Conservation (phyloP, 2,888 invertebrate genomes). For the Aleiodes leptofemur region DNA sequence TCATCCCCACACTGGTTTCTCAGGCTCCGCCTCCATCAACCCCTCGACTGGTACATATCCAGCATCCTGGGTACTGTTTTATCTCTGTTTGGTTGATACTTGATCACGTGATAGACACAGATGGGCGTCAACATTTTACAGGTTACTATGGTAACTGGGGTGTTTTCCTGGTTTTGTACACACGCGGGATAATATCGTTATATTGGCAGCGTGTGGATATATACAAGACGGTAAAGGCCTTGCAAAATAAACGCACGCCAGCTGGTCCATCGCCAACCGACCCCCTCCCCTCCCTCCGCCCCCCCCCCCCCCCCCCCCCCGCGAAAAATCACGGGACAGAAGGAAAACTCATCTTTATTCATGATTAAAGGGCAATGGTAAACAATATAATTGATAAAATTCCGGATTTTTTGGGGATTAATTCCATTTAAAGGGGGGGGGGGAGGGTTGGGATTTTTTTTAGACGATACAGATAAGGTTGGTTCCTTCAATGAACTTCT, state of each 20-base stretch:
- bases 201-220: conserved; percentile 64
- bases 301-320: too few relatives aligned
- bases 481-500: too few relatives aligned
- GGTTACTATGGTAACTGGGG: conserved; percentile 57
- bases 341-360: background rate
- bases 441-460: too few relatives aligned
- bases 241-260: conserved; percentile 73
- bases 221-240: conserved; percentile 68
- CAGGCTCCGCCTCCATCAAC: conserved; percentile 81
- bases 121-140: conserved; percentile 53
- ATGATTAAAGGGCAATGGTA: background rate
- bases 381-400: background rate
- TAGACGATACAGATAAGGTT: too few relatives aligned
- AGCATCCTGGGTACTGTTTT: conserved; percentile 76
- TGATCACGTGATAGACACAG: conserved; percentile 64
- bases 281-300: too few relatives aligned
- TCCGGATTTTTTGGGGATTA: background rate
- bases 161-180: conserved; percentile 45
- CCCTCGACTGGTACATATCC: conserved; percentile 78
- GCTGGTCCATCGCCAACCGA: conserved; percentile 73
- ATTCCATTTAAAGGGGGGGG: too few relatives aligned
- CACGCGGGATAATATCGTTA: conserved; percentile 73
- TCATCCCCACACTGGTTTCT: conserved; percentile 76
- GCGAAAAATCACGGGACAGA: conserved; percentile 71
- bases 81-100: conserved; percentile 63